phyloP scores from a whole-genome alignment of 2,888 invertebrate genomes.

The Melanostoma mellinum region DNA sequence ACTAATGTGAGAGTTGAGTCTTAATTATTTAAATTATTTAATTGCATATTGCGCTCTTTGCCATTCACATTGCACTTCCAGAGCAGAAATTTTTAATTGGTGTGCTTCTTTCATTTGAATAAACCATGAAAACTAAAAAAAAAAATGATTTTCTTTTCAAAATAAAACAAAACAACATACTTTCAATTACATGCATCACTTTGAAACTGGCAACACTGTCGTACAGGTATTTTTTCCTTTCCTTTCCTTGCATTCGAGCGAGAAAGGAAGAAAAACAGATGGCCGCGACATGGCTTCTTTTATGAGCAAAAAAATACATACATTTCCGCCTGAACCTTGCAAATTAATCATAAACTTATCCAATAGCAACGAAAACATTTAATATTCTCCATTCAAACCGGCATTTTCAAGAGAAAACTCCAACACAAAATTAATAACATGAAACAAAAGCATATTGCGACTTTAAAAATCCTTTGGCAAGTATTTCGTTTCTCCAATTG shows the following conservation, averaged over 20 bases:
- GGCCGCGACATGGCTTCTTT: slow-evolving; percentile 47
- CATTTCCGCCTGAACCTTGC: neutral
- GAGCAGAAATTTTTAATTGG: no score
- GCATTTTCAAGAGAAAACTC: neutral
- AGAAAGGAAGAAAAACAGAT: slow-evolving; percentile 46
- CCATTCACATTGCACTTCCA: no score
- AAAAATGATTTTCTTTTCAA: no score
- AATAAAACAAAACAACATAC: no score
- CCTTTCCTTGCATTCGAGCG: neutral
- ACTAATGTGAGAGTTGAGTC: no score
- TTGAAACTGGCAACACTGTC: slow-evolving; percentile 55
- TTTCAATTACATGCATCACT: no score
- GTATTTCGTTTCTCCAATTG: neutral
- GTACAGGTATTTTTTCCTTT: slow-evolving; percentile 4
- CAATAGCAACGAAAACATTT: slow-evolving; percentile 6
- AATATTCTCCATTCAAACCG: slow-evolving; percentile 24
- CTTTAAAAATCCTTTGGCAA: slow-evolving; percentile 3
- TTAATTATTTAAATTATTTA: no score
- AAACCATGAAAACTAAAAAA: no score
- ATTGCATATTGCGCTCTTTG: no score
- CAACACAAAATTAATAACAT: slow-evolving; percentile 11
- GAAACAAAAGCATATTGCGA: slow-evolving; percentile 31
- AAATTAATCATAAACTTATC: neutral
- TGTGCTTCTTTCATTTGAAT: no score
- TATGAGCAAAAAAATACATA: neutral